A percentile compares a stretch with the other conserved stretches of the same genome.
phyloP scores from a whole-genome alignment of 2,113 vertebrate genomes.

The Heptranchias perlo region DNA sequence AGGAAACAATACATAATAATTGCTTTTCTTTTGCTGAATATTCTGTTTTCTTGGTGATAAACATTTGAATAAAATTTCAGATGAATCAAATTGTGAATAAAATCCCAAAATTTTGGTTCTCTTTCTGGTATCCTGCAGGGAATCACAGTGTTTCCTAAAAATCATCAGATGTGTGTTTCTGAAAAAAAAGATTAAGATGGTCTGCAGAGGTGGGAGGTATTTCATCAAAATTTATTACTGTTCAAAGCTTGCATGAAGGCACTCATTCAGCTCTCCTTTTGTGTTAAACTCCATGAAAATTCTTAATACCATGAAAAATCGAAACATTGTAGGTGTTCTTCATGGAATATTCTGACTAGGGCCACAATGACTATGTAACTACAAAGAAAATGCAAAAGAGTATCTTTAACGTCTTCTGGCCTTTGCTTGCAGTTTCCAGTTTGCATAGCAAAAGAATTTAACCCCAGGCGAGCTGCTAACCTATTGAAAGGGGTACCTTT shows the following conservation, averaged over 20 bases:
- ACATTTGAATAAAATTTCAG: constrained; percentile 42
- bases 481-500: background rate
- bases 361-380: constrained; percentile 43
- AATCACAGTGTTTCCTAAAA: constrained; percentile 42
- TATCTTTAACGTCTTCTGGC: constrained; percentile 42
- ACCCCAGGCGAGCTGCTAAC: constrained; percentile 9
- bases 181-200: constrained; percentile 50
- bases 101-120: constrained; percentile 41
- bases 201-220: constrained; percentile 45
- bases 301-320: constrained; percentile 50
- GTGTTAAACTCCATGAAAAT: constrained; percentile 58
- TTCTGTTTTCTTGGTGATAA: background rate
- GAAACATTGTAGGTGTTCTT: constrained; percentile 49
- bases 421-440: constrained; percentile 44
- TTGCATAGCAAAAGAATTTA: constrained; percentile 36
- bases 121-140: constrained; percentile 44
- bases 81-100: constrained; percentile 46
- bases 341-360: constrained; percentile 44
- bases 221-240: constrained; percentile 55
- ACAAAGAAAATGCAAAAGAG: constrained; percentile 41
- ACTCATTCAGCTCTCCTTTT: constrained; percentile 51
- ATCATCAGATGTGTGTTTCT: constrained; percentile 43
- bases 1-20: constrained; percentile 40
- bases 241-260: constrained; percentile 50
- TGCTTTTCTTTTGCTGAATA: background rate